These are phyloP conservation scores for Lepisosteus oculatus DNA, from an alignment of 2,113 vertebrate genomes.

Conservation along the genomic window DNA sequence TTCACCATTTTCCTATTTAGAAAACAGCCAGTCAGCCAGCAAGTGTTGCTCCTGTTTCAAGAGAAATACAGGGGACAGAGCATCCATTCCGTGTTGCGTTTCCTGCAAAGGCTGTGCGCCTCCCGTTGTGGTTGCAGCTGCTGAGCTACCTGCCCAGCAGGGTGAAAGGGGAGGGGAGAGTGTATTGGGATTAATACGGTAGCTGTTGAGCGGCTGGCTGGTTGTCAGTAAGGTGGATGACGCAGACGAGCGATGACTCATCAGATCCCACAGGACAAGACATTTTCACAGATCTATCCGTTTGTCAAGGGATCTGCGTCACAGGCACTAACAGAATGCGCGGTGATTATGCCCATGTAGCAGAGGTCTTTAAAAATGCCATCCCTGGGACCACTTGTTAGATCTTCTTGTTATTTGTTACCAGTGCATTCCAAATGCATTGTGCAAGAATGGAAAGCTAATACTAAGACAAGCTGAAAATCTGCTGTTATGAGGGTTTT, in stretches of 20 bases:
- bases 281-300: conserved; percentile 24
- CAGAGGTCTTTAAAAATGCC: conserved; percentile 10
- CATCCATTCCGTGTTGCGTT: too few species aligned
- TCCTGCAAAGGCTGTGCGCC: too few species aligned
- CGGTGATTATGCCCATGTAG: conserved; percentile 15
- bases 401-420: not conserved
- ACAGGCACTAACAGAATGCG: conserved; percentile 21
- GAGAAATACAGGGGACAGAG: too few species aligned
- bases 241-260: conserved; percentile 42
- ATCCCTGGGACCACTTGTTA: conserved; percentile 7
- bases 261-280: conserved; percentile 34
- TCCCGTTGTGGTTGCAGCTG: too few species aligned
- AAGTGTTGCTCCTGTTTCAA: too few species aligned
- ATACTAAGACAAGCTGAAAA: not conserved
- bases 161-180: too few species aligned
- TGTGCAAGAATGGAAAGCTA: not conserved
- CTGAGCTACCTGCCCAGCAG: too few species aligned
- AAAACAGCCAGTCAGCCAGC: too few species aligned
- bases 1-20: too few species aligned
- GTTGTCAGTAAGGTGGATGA: conserved; percentile 23
- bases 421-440: not conserved
- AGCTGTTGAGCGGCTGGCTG: not conserved
- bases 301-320: conserved; percentile 30
- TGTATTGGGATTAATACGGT: not conserved
- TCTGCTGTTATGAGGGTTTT: too few species aligned